These are phyloP conservation scores for Acrocephalus kingi DNA, from an alignment of 2,113 vertebrate species.

Conservation along the genomic window DNA sequence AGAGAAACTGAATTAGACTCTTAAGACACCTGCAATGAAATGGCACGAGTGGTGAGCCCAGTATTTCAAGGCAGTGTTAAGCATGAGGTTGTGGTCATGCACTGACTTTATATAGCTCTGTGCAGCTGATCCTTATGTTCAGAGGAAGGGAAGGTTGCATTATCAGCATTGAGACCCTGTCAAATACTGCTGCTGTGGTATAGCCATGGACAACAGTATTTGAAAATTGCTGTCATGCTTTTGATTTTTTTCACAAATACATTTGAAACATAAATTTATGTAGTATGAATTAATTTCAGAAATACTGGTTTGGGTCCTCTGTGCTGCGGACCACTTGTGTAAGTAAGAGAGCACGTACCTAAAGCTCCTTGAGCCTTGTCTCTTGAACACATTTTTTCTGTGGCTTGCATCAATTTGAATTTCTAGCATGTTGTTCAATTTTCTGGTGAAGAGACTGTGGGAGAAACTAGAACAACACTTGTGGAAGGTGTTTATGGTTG, in stretches of 20 bases:
- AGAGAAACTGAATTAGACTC: not conserved
- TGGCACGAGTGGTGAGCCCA: rapidly evolving
- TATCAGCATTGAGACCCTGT: not conserved
- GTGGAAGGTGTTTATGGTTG: not conserved
- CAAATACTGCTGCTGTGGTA: not conserved
- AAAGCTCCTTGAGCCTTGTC: not conserved
- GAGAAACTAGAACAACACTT: not conserved
- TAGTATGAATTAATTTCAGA: not conserved
- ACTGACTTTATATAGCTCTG: not conserved
- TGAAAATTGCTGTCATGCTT: not conserved
- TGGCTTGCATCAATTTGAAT: not conserved
- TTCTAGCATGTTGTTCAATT: not conserved
- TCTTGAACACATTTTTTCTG: not conserved
- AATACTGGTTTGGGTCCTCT: not conserved
- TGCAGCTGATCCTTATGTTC: not conserved
- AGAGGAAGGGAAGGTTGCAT: not conserved
- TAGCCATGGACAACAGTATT: not conserved
- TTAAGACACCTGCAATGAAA: not conserved
- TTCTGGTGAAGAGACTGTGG: not conserved
- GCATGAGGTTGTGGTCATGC: not conserved
- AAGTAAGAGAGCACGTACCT: not conserved
- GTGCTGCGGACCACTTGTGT: not conserved
- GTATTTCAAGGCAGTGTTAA: not conserved
- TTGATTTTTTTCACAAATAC: not conserved
- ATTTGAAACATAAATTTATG: not conserved